These are phyloP conservation scores for Trachops cirrhosus DNA, from an alignment of 2,797 vertebrate species.

Conservation along the genomic window DNA sequence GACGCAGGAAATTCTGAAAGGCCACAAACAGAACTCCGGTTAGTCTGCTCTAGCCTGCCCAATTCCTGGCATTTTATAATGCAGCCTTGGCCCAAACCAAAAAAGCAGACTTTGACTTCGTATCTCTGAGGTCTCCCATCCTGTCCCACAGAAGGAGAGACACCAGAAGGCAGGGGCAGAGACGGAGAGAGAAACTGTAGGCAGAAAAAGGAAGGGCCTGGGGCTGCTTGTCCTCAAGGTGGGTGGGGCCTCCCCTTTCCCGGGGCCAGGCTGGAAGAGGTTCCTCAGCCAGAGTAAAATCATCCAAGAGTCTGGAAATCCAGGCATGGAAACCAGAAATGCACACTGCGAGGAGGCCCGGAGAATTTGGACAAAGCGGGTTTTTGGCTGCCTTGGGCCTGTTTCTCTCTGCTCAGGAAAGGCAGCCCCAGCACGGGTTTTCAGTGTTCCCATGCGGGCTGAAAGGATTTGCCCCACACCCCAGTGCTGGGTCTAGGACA, in stretches of 20 bases:
- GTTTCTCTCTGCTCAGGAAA: constrained; percentile 20
- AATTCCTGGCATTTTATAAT: constrained; percentile 28
- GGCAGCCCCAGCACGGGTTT: background rate
- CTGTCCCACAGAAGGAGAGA: constrained; percentile 5
- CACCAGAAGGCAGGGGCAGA: background rate
- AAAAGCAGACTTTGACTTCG: background rate
- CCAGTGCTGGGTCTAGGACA: background rate
- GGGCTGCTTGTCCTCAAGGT: background rate
- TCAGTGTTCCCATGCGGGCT: background rate
- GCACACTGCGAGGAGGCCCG: constrained; percentile 12
- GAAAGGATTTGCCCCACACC: background rate
- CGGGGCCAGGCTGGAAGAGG: background rate
- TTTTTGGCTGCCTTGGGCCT: constrained; percentile 70
- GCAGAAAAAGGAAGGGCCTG: background rate
- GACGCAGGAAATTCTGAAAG: constrained; percentile 16
- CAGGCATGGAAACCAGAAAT: constrained; percentile 61
- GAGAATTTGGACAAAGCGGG: constrained; percentile 77
- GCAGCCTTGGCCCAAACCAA: background rate
- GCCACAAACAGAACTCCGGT: background rate
- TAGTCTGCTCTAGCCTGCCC: background rate
- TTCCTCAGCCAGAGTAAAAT: background rate
- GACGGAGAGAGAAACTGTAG: background rate
- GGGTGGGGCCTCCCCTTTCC: constrained; percentile 31
- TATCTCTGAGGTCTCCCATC: background rate
- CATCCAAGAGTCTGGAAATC: constrained; percentile 48